These are phyloP conservation scores for Galemys pyrenaicus DNA, from an alignment of 2,113 vertebrate species.

Conservation along the genomic window DNA sequence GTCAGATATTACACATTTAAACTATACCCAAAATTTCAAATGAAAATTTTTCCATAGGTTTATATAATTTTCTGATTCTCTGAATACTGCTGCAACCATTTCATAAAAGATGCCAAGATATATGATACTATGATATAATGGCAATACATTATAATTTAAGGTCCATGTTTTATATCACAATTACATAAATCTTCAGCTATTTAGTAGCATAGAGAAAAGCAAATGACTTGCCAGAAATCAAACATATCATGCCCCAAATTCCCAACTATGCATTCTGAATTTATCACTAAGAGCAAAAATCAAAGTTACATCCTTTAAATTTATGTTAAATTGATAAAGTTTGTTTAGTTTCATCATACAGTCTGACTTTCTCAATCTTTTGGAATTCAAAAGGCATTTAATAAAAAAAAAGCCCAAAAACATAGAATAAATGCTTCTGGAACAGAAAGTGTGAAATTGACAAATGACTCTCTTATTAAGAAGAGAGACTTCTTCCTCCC, in stretches of 20 bases:
- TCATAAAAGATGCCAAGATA: not conserved
- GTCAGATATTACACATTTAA: conserved; percentile 38
- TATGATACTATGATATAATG: conserved; percentile 16
- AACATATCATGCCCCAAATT: conserved; percentile 42
- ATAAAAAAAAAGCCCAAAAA: not conserved
- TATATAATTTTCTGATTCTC: conserved; percentile 47
- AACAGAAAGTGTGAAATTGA: conserved; percentile 23
- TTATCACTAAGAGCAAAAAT: conserved; percentile 38
- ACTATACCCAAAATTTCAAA: conserved; percentile 8
- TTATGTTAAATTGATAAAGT: conserved; percentile 43
- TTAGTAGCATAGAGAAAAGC: conserved; percentile 38
- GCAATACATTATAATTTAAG: not conserved
- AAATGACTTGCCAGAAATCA: conserved; percentile 48
- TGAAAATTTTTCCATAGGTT: not conserved
- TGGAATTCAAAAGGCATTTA: conserved; percentile 53
- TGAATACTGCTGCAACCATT: not conserved
- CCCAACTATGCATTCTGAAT: not conserved
- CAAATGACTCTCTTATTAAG: conserved; percentile 35
- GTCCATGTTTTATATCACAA: conserved; percentile 27
- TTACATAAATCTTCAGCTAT: conserved; percentile 42
- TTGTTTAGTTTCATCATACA: conserved; percentile 35
- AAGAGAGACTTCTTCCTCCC: not conserved
- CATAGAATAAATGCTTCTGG: not conserved
- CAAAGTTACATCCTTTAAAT: conserved; percentile 42
- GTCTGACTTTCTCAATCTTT: conserved; percentile 22